Base-by-base conservation (phyloP, 2,797 vertebrate genomes). In the Scolopax bukidnonensis region DNA sequence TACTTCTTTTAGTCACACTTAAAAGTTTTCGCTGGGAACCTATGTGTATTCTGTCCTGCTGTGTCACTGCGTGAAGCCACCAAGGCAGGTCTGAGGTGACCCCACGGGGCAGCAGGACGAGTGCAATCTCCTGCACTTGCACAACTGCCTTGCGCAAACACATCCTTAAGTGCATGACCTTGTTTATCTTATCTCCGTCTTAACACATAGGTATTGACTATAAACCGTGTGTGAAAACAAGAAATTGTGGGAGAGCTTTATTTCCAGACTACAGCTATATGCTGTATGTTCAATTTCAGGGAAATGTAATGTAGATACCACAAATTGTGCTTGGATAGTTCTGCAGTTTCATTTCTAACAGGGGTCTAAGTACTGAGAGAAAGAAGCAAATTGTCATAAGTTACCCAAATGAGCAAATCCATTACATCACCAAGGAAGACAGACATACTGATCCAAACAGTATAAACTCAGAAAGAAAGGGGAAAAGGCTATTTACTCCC, bases 91-190 rank as follows among this genome's bases (percentile, higher is more conserved):
- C 15, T 5, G 65, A 30, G 32, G 48, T 43, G n/a, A 1, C 10
- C 20, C 18, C 32, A 1, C 21, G 5, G 10, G 13, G 18, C 77
- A 27, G 23, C 59, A 10, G 33, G 23, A 28, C 0, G 2, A 15
- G 60, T 9, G 27, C 28, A 5, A 6, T 20, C 60, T 38, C 38
- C 25, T 9, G 6, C 40, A 28, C 18, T 20, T 6, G 43, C 28
- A 10, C 51, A 10, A 8, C 41, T 14, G 16, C 36, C 57, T 25
- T 10, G 32, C 3, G 18, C 12, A 3, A 28, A 30, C 28, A 12
- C 23, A 8, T 24, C 45, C 45, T 21, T 4, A 15, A 36, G 25
- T 9, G 43, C 30, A 8, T 0, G 3, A 11, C n/a, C 32, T 18
- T 7, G 36, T 32, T 41, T 11, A 13, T 7, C 53, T 38, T 11